Evolutionary conservation across 1,140 invertebrate species (phyloP).

Genomic region (Musca domestica): DNA sequence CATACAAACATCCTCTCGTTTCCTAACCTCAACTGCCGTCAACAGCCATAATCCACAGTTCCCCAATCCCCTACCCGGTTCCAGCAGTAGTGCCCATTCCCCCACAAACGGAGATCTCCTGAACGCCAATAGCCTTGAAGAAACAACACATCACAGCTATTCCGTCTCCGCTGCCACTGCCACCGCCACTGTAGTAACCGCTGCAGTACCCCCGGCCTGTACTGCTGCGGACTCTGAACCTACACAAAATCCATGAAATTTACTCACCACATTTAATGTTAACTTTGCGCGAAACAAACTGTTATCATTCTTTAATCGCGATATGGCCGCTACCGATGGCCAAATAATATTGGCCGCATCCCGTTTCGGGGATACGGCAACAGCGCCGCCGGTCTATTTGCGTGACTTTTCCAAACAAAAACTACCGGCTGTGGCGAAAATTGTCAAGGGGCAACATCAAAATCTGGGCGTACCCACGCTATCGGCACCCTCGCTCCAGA

Average conservation of each 20-base stretch:
- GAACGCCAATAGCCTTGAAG: slow-evolving; percentile 30
- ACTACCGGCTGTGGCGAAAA: slow-evolving; percentile 82
- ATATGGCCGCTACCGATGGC: slow-evolving; percentile 80
- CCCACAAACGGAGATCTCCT: slow-evolving; percentile 32
- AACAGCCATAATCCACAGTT: slow-evolving; percentile 23
- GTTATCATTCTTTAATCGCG: slow-evolving; percentile 52
- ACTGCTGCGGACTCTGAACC: background rate
- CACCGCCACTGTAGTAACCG: background rate
- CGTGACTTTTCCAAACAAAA: slow-evolving; percentile 68
- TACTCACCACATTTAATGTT: slow-evolving; percentile 53
- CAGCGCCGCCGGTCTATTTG: slow-evolving; percentile 45
- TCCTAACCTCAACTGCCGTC: slow-evolving; percentile 30
- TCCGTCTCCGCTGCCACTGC: slow-evolving; percentile 29
- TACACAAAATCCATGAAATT: slow-evolving; percentile 46
- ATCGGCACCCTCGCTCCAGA: slow-evolving; percentile 77
- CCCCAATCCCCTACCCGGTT: slow-evolving; percentile 11
- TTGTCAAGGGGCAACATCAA: slow-evolving; percentile 89
- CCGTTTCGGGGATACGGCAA: slow-evolving; percentile 74
- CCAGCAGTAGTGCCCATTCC: slow-evolving; percentile 16
- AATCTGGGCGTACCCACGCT: slow-evolving; percentile 82
- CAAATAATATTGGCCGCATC: slow-evolving; percentile 80
- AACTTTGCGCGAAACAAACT: slow-evolving; percentile 52
- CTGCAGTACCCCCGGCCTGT: slow-evolving; percentile 8
- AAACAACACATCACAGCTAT: slow-evolving; percentile 41
- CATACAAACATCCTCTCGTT: slow-evolving; percentile 52